phyloP scores from a whole-genome alignment of 1,140 invertebrate species.

The Diachasmimorpha longicaudata region DNA sequence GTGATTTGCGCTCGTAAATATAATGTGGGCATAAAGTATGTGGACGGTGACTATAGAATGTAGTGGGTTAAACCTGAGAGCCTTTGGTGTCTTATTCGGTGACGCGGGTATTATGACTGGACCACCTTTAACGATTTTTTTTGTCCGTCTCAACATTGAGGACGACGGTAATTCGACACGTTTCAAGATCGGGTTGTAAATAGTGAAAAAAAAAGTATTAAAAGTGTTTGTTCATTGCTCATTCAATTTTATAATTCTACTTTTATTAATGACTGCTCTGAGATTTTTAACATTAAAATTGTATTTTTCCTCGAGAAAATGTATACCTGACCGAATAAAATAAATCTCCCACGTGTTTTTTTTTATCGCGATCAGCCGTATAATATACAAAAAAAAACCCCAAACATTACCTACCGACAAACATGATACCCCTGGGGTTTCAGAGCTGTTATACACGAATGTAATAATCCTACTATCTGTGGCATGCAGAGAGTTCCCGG shows the following conservation, averaged over 20 bases:
- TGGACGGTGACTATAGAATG: neutral
- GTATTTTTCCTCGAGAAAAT: neutral
- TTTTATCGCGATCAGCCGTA: neutral
- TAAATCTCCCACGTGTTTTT: neutral
- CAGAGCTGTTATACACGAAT: constrained; percentile 3
- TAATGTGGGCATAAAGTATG: neutral
- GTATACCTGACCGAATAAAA: neutral
- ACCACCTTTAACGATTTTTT: constrained; percentile 23
- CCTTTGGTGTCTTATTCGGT: neutral
- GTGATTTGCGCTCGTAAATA: constrained; percentile 5
- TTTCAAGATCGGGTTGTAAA: neutral
- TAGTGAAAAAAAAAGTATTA: neutral
- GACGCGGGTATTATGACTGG: neutral
- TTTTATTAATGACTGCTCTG: too few species aligned
- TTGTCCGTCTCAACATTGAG: neutral
- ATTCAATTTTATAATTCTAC: too few species aligned
- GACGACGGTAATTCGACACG: constrained; percentile 12
- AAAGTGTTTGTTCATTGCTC: too few species aligned
- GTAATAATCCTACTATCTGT: constrained; percentile 5
- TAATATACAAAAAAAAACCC: neutral
- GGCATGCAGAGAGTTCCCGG: neutral
- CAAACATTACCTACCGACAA: neutral
- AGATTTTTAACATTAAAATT: too few species aligned
- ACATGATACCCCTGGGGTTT: neutral
- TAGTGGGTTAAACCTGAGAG: neutral